Evolutionary conservation across 2,797 vertebrate genomes (phyloP), one percentile per base, ranked within the genome.

Genomic region (Dallia pectoralis): DNA sequence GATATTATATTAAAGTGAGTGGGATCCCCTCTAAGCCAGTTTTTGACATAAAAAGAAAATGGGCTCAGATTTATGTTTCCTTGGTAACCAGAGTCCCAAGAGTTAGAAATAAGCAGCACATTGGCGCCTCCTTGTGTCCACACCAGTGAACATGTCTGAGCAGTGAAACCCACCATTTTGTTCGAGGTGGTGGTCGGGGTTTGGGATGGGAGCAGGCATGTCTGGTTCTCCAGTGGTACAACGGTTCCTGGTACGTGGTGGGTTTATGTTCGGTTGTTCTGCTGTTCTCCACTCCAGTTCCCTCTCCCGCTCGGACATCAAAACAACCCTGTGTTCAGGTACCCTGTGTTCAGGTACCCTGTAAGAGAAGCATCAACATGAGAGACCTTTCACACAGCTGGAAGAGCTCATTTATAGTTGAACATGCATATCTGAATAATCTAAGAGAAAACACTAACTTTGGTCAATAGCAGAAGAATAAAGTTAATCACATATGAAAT

Each of bases 231-330:
- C 76, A 79, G 84, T 92, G 69, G 86, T 73, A 84, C 91, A 94
- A 91, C 92, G 96, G 82, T 86, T 93, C 70, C 93, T 89, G 77
- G 82, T 85, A 70, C 89, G 90, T 49, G 87, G 76, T 70, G 83
- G 91, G 0, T 76, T 68, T 36, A 79, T 5, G 30, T 77, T 85
- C 2, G 76, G 86, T 76, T 59, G 53, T 59, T 59, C 92, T 49
- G 91, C 89, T 72, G 91, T 88, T 0, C 92, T 90, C 85, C 93
- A 94, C 49, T 95, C 95, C 4, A 91, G 90, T 72, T 96, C 95
- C 72, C 87, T 88, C 81, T 93, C 95, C 56, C 87, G 89, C 53
- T 95, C 95, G 36, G 93, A 92, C 73, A 94, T 81, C 67, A 94
- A 88, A 8, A 79, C 70, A 18, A 88, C 71, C 16, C 85, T 93